phyloP scores from a whole-genome alignment of 2,797 vertebrate species.

The Choloepus didactylus region DNA sequence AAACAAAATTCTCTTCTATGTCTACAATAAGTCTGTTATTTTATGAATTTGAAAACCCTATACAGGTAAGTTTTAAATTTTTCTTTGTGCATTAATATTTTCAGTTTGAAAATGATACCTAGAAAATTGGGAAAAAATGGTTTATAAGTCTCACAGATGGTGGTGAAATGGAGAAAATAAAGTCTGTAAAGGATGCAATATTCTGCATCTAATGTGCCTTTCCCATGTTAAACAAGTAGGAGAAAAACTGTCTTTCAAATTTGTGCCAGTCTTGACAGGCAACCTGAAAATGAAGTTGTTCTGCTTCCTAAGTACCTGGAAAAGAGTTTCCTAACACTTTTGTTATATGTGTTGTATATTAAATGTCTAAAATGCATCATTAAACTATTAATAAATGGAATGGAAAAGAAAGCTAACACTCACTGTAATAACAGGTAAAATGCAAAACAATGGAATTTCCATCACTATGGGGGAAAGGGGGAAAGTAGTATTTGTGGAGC shows the following conservation, averaged over 20 bases:
- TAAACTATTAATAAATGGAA: constrained; percentile 15
- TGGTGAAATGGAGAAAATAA: constrained; percentile 13
- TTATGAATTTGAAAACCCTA: constrained; percentile 31
- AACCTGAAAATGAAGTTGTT: neutral
- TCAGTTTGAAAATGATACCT: constrained; percentile 16
- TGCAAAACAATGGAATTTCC: neutral
- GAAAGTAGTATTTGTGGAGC: neutral
- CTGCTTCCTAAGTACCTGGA: neutral
- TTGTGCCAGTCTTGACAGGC: neutral
- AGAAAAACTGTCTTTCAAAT: constrained; percentile 5
- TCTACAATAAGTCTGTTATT: neutral
- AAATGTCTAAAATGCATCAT: neutral
- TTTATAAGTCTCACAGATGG: neutral
- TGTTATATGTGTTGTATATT: neutral
- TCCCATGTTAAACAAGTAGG: neutral
- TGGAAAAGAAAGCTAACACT: neutral
- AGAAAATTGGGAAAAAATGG: neutral
- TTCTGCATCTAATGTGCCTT: neutral
- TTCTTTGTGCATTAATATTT: constrained; percentile 20
- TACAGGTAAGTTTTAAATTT: neutral
- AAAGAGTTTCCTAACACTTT: neutral
- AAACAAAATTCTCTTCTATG: neutral
- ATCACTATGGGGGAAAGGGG: neutral
- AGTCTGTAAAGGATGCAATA: neutral
- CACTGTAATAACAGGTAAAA: neutral